Percentiles rank a stretch among this genome's conserved stretches.
phyloP scores from a whole-genome alignment of 2,113 vertebrate species.

The Megatriorchis doriae region DNA sequence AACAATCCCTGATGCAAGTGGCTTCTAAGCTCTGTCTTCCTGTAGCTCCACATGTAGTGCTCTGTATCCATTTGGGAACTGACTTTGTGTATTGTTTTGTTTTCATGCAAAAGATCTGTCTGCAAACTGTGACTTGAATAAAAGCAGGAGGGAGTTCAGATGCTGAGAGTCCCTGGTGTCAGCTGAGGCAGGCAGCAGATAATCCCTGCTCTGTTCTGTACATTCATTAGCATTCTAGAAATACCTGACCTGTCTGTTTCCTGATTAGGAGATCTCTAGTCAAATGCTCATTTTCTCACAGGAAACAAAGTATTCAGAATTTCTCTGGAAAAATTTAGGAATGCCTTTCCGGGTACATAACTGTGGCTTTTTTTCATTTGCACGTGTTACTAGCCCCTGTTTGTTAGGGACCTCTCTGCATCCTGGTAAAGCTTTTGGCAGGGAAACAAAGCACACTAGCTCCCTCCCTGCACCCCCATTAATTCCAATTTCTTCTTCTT shows the following conservation, averaged over 20 bases:
- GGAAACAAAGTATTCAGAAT: constrained; percentile 23
- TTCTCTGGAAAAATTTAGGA: constrained; percentile 16
- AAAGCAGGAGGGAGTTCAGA: constrained; percentile 30
- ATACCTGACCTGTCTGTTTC: constrained; percentile 34
- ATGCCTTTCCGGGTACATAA: not conserved
- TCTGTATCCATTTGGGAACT: constrained; percentile 5
- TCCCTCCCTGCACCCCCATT: not conserved
- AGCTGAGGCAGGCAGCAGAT: constrained; percentile 8
- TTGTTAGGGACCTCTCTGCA: not conserved
- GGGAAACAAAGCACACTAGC: not conserved
- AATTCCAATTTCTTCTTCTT: not conserved
- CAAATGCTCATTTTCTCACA: constrained; percentile 17
- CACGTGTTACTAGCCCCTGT: not conserved
- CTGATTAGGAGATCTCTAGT: constrained; percentile 16
- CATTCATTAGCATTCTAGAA: constrained; percentile 54
- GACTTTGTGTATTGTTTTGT: constrained; percentile 9
- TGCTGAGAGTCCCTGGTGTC: not conserved
- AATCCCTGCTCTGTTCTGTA: constrained; percentile 15
- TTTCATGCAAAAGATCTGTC: not conserved
- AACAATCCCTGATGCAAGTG: constrained; percentile 20
- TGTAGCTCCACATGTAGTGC: not conserved
- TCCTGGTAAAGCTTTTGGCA: not conserved
- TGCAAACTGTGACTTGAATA: constrained; percentile 34
- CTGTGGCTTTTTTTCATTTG: not conserved
- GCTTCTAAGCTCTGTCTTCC: constrained; percentile 24